Evolutionary conservation across 2,113 vertebrate genomes (phyloP).

Genomic region (Anolis sagrei): DNA sequence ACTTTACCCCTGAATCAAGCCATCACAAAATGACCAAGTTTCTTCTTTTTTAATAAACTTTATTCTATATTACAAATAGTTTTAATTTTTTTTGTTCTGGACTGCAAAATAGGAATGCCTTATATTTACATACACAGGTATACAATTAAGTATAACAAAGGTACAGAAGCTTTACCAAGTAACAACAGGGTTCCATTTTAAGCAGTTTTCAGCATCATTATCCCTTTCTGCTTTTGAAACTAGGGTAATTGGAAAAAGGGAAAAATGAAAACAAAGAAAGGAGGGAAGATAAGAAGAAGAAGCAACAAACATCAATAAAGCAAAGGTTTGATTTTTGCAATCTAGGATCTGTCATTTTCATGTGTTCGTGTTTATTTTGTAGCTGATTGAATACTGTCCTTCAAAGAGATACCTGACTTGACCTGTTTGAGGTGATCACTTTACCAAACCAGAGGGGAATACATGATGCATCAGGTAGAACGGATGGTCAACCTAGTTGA

Average conservation of each 20-base stretch:
- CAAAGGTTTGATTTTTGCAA: not conserved
- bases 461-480: constrained; percentile 51
- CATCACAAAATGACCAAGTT: constrained; percentile 45
- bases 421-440: constrained; percentile 81
- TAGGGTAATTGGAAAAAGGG: constrained; percentile 62
- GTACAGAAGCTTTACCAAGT: constrained; percentile 99
- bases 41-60: constrained; percentile 98
- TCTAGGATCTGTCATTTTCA: not conserved
- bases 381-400: constrained; percentile 85
- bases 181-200: constrained; percentile 95
- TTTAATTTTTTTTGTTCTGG: constrained; percentile 91
- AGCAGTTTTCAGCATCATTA: constrained; percentile 77
- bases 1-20: constrained; percentile 3
- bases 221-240: constrained; percentile 56
- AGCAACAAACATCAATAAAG: not conserved
- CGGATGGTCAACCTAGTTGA: constrained; percentile 51
- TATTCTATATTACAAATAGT: constrained; percentile 99
- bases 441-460: constrained; percentile 76
- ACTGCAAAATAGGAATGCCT: constrained; percentile 99
- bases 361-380: not conserved
- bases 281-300: not conserved
- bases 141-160: constrained; percentile 99
- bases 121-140: constrained; percentile 99
- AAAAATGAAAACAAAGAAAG: not conserved
- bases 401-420: constrained; percentile 82